Conservation (phyloP, 2,888 invertebrate species). For the Hypolimnas misippus region DNA sequence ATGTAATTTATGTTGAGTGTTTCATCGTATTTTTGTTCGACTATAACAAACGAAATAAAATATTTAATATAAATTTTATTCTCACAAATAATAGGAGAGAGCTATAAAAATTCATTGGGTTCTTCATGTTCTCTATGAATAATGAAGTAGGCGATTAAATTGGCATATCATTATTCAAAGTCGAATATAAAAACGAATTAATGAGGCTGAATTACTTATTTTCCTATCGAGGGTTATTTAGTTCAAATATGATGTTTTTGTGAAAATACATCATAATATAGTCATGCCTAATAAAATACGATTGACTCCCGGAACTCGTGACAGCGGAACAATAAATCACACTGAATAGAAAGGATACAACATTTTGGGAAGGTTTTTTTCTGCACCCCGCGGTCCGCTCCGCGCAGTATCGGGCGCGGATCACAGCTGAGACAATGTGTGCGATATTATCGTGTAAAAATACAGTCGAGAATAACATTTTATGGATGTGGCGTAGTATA, state of each 20-base stretch:
- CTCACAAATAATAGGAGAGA: conserved; percentile 20
- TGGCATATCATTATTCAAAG: conserved; percentile 33
- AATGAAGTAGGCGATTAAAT: conserved; percentile 31
- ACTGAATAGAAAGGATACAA: conserved; percentile 47
- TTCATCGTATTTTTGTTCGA: background rate
- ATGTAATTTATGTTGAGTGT: background rate
- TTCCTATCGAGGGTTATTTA: background rate
- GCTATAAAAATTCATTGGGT: conserved; percentile 32
- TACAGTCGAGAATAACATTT: conserved; percentile 28
- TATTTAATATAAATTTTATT: background rate
- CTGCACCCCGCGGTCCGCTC: conserved; percentile 32
- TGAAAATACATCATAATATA: conserved; percentile 32
- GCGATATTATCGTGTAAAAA: conserved; percentile 47
- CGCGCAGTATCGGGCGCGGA: conserved; percentile 33
- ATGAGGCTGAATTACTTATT: background rate
- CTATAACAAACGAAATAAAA: background rate
- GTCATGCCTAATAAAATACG: conserved; percentile 64
- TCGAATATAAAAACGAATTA: conserved; percentile 12
- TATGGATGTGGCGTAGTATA: conserved; percentile 15
- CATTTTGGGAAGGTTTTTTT: conserved; percentile 38
- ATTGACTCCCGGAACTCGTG: conserved; percentile 68
- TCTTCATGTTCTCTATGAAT: conserved; percentile 33
- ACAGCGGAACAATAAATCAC: conserved; percentile 53
- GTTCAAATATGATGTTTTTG: conserved; percentile 36
- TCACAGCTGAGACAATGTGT: conserved; percentile 34